Evolutionary conservation across 2,113 vertebrate genomes (phyloP).

Genomic region (Columbina picui): DNA sequence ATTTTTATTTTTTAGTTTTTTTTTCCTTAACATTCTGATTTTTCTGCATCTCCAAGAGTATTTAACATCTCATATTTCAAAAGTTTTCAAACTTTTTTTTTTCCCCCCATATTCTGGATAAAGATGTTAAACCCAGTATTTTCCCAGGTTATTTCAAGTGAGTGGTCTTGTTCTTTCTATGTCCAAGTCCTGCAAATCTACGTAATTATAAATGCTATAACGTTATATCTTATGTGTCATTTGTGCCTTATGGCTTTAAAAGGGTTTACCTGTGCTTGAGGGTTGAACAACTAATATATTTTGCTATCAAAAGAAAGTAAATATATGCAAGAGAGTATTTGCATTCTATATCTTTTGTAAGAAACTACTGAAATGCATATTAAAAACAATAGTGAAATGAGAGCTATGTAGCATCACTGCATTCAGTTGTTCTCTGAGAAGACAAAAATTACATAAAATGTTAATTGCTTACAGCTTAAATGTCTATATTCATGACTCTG

Average conservation of each 20-base stretch:
- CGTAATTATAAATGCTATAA: neutral
- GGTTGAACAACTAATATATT: neutral
- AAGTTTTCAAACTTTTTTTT: neutral
- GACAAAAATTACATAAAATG: accelerated
- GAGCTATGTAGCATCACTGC: neutral
- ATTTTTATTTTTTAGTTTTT: neutral
- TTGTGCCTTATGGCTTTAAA: neutral
- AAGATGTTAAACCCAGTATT: neutral
- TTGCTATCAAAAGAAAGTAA: neutral
- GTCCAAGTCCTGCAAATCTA: neutral
- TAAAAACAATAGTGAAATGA: neutral
- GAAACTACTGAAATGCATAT: neutral
- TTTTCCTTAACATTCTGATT: neutral
- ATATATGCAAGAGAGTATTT: neutral
- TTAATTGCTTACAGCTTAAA: neutral
- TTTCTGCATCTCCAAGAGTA: neutral
- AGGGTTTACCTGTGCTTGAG: neutral
- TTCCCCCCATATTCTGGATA: neutral
- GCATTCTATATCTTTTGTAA: neutral
- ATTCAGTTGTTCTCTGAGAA: neutral
- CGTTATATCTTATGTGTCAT: neutral
- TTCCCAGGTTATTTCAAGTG: neutral
- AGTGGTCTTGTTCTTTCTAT: neutral
- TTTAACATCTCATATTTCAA: neutral
- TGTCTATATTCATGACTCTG: neutral